Evolutionary conservation across 2,888 invertebrate genomes (phyloP).

Genomic region (Drosophila merina): DNA sequence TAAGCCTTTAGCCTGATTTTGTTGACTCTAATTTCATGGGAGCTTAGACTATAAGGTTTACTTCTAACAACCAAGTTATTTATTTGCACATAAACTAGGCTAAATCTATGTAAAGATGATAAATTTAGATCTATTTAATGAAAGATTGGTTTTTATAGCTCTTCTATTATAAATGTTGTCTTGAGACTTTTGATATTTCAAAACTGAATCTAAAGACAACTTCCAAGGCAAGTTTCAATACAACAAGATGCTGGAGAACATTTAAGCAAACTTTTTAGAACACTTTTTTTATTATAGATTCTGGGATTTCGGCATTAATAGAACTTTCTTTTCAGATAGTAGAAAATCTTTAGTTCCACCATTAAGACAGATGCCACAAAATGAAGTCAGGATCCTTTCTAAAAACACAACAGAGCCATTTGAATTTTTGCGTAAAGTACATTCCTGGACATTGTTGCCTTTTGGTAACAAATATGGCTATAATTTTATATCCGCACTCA

Average conservation of each 20-base stretch:
- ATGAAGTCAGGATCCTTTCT: neutral
- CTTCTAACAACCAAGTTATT: slow-evolving; percentile 37
- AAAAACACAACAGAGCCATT: too few species aligned
- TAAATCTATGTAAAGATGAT: slow-evolving; percentile 9
- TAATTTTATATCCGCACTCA: slow-evolving; percentile 8
- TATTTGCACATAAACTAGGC: slow-evolving; percentile 39
- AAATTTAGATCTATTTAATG: neutral
- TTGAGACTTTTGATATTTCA: too few species aligned
- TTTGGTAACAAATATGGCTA: neutral
- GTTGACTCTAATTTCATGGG: slow-evolving; percentile 29
- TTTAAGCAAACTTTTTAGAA: neutral
- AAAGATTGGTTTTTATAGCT: neutral
- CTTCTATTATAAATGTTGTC: too few species aligned
- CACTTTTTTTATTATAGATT: too few species aligned
- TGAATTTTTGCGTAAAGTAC: too few species aligned
- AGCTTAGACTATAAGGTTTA: slow-evolving; percentile 40
- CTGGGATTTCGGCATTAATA: neutral
- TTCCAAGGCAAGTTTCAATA: too few species aligned
- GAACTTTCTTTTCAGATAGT: neutral
- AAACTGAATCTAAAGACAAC: too few species aligned
- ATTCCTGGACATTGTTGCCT: neutral
- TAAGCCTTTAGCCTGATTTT: slow-evolving; percentile 14
- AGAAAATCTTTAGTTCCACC: neutral
- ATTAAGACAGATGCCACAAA: neutral
- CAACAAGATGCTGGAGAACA: too few species aligned